Conservation (phyloP, 2,797 vertebrate genomes). For the Sus cebifrons region DNA sequence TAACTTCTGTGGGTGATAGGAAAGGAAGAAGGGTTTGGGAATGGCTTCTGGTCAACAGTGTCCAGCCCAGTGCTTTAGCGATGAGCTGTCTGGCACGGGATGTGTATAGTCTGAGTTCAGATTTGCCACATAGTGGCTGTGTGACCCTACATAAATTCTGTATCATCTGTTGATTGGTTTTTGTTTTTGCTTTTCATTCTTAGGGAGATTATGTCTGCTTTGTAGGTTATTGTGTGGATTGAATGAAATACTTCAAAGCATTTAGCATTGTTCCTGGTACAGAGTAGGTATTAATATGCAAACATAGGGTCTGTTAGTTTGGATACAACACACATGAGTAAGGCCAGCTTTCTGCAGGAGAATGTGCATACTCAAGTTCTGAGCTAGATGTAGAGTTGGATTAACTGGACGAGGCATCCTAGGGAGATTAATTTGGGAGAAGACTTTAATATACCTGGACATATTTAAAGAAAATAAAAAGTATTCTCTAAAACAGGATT, state of each 20-base stretch:
- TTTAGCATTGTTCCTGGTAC: background rate
- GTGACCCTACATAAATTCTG: background rate
- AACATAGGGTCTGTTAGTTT: background rate
- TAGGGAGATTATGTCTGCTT: background rate
- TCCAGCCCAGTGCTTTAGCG: background rate
- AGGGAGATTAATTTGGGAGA: background rate
- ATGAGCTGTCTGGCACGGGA: background rate
- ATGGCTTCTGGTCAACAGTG: background rate
- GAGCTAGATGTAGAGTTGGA: background rate
- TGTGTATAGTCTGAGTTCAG: background rate
- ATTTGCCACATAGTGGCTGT: background rate
- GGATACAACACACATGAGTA: background rate
- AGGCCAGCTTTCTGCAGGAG: background rate
- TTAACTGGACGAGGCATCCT: background rate
- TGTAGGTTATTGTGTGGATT: background rate
- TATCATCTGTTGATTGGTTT: background rate
- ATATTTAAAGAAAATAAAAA: background rate
- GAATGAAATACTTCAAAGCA: background rate
- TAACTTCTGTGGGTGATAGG: no score
- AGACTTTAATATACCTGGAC: background rate
- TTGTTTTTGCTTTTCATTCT: background rate
- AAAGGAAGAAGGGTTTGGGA: background rate
- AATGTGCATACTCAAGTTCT: background rate
- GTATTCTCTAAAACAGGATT: background rate
- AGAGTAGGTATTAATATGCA: background rate